Base-by-base conservation (phyloP, 2,888 invertebrate species). In the Torymus tubicola region DNA sequence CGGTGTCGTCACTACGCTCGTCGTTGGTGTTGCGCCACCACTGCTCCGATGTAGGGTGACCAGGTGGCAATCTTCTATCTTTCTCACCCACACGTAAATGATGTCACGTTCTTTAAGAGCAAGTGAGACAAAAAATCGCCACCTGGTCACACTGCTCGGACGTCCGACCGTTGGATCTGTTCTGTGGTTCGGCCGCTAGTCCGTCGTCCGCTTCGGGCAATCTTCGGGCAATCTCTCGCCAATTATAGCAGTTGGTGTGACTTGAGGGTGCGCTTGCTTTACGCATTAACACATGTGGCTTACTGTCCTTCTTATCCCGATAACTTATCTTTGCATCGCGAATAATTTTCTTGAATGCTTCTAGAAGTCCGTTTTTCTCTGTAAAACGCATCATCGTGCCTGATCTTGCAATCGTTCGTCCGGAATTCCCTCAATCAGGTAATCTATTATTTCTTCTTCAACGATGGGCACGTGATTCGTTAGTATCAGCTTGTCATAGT, bases 341-440 rank as follows among this genome's bases (percentile, higher is more conserved):
- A 3, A 42, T 21, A 42, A 83, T 81, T 55, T 83, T 84, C 50
- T 78, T 61, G 50, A 84, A 84, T 1, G 85, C 83, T 14, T 82
- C 78, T 12, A 82, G 64, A 55, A 84, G 64, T 8, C 77, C 82
- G 2, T 63, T 18, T 16, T 79, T 24, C 0, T 78, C 55, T 0
- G 68, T 24, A 24, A 85, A 85, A 2, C 79, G 76, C 52, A 81
- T 73, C 11, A 85, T 78, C 83, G 78, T 13, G 84, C 85, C 64
- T 84, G 84, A 50, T 83, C 81, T 53, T 79, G 83, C 5, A 84
- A 63, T 4, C 21, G 60, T 2, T 21, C 11, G 50, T 84, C 83
- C 16, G 82, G 81, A 64, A 85, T 85, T 0, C 84, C 85, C 0
- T 85, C 83, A 11, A 86, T 81, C 1, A 85, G 5, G 52, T 83